These are phyloP conservation scores for Ophraella communa DNA, from an alignment of 2,888 invertebrate species.

Conservation along the genomic window DNA sequence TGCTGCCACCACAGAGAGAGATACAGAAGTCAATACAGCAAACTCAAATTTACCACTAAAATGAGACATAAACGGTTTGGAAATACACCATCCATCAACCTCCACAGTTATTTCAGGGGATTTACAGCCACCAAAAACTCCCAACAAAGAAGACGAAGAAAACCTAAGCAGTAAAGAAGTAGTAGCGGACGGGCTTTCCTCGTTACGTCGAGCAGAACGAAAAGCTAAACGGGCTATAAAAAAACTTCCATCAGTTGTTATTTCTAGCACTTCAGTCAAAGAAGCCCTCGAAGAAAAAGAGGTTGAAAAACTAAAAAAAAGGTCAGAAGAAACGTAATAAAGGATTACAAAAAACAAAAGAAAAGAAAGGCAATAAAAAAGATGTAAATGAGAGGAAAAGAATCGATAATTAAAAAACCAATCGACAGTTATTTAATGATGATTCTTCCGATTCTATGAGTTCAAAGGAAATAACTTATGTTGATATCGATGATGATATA, in stretches of 20 bases:
- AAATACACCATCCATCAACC: neutral
- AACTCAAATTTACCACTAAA: neutral
- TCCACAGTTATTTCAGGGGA: neutral
- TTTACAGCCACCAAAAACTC: slow-evolving; percentile 1
- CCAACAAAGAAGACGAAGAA: slow-evolving; percentile 3
- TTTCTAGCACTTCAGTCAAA: too few species aligned
- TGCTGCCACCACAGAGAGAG: neutral
- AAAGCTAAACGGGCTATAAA: neutral
- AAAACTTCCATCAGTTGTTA: slow-evolving; percentile 5
- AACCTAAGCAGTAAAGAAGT: neutral
- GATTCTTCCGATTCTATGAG: slow-evolving; percentile 7
- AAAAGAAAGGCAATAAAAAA: neutral
- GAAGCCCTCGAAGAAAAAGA: neutral
- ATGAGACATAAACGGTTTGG: neutral
- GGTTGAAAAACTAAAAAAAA: neutral
- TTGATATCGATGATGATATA: slow-evolving; percentile 1
- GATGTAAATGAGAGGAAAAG: neutral
- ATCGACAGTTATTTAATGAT: slow-evolving; percentile 1
- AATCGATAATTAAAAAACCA: slow-evolving; percentile 1
- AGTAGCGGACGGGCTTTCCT: too few species aligned
- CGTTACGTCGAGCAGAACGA: neutral
- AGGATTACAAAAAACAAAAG: slow-evolving; percentile 8
- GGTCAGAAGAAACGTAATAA: neutral
- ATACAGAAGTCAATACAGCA: neutral
- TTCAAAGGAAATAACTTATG: neutral